phyloP scores from a whole-genome alignment of 1,140 invertebrate genomes.

The Chelonus insularis region DNA sequence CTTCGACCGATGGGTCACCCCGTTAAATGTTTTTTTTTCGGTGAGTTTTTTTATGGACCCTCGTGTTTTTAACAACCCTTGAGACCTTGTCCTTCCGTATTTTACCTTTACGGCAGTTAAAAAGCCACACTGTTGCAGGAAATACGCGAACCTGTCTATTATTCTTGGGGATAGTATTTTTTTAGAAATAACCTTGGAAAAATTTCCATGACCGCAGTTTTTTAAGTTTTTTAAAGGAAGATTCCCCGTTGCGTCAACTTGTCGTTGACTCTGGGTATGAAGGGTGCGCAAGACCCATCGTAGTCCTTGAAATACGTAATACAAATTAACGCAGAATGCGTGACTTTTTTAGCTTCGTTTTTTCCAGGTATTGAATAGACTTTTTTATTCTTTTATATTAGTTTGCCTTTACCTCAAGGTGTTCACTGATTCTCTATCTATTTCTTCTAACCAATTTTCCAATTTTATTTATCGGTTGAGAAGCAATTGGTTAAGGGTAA shows the following conservation, averaged over 20 bases:
- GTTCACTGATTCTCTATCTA: too few species aligned
- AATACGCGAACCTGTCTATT: slow-evolving; percentile 44
- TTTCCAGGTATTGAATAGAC: too few species aligned
- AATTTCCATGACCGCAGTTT: slow-evolving; percentile 35
- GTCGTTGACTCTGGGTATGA: neutral
- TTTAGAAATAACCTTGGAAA: slow-evolving; percentile 50
- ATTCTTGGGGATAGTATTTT: slow-evolving; percentile 33
- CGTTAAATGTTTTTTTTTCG: slow-evolving; percentile 7
- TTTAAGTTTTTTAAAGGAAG: slow-evolving; percentile 25
- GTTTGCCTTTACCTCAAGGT: too few species aligned
- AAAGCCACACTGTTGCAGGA: slow-evolving; percentile 56
- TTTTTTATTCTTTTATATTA: slow-evolving; percentile 1
- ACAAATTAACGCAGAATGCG: slow-evolving; percentile 4
- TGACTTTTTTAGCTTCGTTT: neutral
- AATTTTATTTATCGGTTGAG: too few species aligned
- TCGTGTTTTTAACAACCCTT: slow-evolving; percentile 30
- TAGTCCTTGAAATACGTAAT: slow-evolving; percentile 17
- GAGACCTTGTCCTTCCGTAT: slow-evolving; percentile 25
- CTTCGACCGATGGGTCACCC: neutral
- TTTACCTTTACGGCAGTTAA: slow-evolving; percentile 33
- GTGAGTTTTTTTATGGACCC: neutral
- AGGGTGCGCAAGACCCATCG: slow-evolving; percentile 14
- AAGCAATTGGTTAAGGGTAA: too few species aligned
- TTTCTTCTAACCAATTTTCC: too few species aligned
- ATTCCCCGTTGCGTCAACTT: neutral